Conservation (phyloP, 2,888 invertebrate species). For the Metellina segmentata region DNA sequence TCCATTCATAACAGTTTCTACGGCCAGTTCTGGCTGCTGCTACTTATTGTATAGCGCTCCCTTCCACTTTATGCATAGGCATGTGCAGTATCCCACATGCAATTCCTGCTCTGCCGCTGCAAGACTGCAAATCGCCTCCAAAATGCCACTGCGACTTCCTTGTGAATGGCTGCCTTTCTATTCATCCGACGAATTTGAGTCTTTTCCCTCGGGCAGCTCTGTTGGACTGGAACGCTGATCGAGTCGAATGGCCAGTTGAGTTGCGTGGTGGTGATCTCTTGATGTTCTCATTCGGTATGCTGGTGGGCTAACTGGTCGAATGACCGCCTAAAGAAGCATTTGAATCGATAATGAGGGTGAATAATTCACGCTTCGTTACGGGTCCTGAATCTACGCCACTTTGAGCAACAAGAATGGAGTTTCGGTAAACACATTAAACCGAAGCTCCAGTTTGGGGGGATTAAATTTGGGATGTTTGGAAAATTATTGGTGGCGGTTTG, state of each 20-base stretch:
- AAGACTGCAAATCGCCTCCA: neutral
- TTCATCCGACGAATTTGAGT: slow-evolving; percentile 46
- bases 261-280: slow-evolving; percentile 9
- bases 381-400: neutral
- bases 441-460: neutral
- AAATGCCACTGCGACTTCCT: neutral
- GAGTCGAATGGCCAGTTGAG: slow-evolving; percentile 12
- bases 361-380: slow-evolving; percentile 33
- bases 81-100: neutral
- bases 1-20: slow-evolving; percentile 43
- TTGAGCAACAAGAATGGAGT: neutral
- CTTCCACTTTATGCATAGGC: slow-evolving; percentile 19
- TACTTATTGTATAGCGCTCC: slow-evolving; percentile 21
- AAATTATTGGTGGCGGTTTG: neutral
- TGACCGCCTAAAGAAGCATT: slow-evolving; percentile 57
- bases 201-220: slow-evolving; percentile 10
- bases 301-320: slow-evolving; percentile 26
- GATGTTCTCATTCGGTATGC: slow-evolving; percentile 40
- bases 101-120: too few relatives aligned
- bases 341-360: slow-evolving; percentile 52
- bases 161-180: neutral
- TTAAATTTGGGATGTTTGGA: neutral
- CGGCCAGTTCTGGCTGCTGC: neutral
- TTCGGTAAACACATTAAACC: neutral
- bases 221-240: neutral